Base-by-base conservation (phyloP, 2,797 vertebrate genomes). In the Adelosebastes latens region DNA sequence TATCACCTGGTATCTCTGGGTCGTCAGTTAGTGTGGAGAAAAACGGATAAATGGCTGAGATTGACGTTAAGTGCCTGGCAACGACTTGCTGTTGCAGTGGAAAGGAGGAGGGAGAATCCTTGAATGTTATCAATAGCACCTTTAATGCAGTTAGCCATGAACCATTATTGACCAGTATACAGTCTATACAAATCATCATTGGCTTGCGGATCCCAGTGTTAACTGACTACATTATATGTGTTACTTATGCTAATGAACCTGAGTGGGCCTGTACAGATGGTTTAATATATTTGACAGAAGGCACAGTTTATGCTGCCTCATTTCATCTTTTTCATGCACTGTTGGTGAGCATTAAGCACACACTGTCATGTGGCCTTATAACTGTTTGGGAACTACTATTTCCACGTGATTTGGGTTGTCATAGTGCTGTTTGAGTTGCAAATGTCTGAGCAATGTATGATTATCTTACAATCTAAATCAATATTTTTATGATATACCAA, bases 241-340 rank as follows among this genome's bases (percentile, higher is more conserved):
- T 55, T 24, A 58, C 63, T 70, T 29, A 53, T 49, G 29, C 14
- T 46, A 65, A 67, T 72, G 56, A 31, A 22, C 20, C 53, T 7
- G n/a, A 52, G 22, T 64, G 55, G 16, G 49, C 13, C 27, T 52
- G 49, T 69, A 29, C 64, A 79, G 75, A 88, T 72, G 76, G 73
- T 77, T 78, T 71, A 34, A 85, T 73, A 61, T 25, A 31, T 77
- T 22, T 73, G 79, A 88, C 80, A 87, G 86, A 79, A 53, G 79
- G 71, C 29, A 13, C 25, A 60, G 36, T 58, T 75, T 75, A 66
- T 72, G 77, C 79, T 36, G 65, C 84, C 79, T 69, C 76, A 63
- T 18, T 79, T 31, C 77, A 46, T 82, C 68, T 10, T 69, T 56
- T 75, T 80, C 73, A 80, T 39, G 79, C 80, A 22, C 61, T 62